phyloP scores from a whole-genome alignment of 2,888 invertebrate species.

The Abrostola triplasia region DNA sequence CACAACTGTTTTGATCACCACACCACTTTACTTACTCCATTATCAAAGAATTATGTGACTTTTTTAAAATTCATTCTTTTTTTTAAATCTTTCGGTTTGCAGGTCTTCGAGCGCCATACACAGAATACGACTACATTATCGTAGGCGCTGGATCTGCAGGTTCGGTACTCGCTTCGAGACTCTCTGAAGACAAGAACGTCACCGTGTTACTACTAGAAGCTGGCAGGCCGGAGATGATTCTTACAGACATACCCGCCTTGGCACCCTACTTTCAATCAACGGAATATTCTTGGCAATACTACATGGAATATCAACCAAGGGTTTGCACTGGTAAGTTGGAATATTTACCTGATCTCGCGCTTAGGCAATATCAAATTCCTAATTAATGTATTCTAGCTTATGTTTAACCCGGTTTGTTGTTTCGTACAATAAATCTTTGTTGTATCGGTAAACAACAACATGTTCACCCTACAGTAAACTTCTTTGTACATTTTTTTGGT shows the following conservation, averaged over 20 bases:
- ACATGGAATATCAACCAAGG: slow-evolving; percentile 89
- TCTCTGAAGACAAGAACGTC: slow-evolving; percentile 77
- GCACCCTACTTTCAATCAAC: slow-evolving; percentile 89
- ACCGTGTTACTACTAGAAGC: slow-evolving; percentile 79
- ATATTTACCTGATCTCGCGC: background rate
- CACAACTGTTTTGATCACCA: too few species aligned
- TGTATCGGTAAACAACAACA: too few species aligned
- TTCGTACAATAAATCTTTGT: too few species aligned
- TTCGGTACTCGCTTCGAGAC: slow-evolving; percentile 84
- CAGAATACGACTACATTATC: slow-evolving; percentile 87
- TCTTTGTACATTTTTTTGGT: too few species aligned
- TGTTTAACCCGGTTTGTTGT: too few species aligned
- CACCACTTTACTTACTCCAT: too few species aligned
- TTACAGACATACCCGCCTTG: slow-evolving; percentile 88
- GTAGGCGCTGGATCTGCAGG: slow-evolving; percentile 89
- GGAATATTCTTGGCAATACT: slow-evolving; percentile 92
- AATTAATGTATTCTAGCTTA: background rate
- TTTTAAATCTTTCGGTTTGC: slow-evolving; percentile 43
- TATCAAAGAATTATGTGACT: too few species aligned
- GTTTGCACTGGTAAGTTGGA: slow-evolving; percentile 86
- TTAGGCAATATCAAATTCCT: background rate
- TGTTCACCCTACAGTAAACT: too few species aligned
- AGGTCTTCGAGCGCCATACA: slow-evolving; percentile 70
- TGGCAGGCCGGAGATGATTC: slow-evolving; percentile 81
- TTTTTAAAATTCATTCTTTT: background rate